A percentile compares a stretch with the other conserved stretches of the same genome.
Conservation (phyloP, 2,888 invertebrate species). For the Epinotia bilunana region DNA sequence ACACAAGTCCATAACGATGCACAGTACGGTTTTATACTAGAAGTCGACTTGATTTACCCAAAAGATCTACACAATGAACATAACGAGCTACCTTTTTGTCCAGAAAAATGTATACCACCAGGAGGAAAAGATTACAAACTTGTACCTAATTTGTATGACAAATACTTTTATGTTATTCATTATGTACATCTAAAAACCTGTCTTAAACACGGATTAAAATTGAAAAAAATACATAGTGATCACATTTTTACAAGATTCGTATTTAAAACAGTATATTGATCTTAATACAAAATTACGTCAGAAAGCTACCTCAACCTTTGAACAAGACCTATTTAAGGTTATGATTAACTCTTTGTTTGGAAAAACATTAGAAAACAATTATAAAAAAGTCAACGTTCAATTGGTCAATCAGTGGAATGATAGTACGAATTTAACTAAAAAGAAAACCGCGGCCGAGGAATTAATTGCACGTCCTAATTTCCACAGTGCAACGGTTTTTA, state of each 20-base stretch:
- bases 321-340: constrained; percentile 35
- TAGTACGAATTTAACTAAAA: not conserved
- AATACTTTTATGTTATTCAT: constrained; percentile 29
- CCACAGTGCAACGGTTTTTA: no score
- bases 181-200: constrained; percentile 15
- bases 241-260: constrained; percentile 26
- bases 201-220: constrained; percentile 11
- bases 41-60: no score
- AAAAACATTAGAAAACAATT: constrained; percentile 31
- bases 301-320: constrained; percentile 26
- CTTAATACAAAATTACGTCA: constrained; percentile 20
- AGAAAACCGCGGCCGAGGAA: not conserved
- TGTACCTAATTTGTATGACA: constrained; percentile 23
- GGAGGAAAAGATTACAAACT: constrained; percentile 5
- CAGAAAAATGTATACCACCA: not conserved
- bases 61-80: constrained; percentile 18
- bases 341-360: constrained; percentile 36
- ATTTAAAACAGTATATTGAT: constrained; percentile 25
- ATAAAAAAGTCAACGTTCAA: not conserved
- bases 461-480: constrained; percentile 15
- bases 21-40: constrained; percentile 31
- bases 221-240: no score
- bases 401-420: constrained; percentile 7
- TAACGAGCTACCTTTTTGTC: constrained; percentile 18
- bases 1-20: constrained; percentile 19